Evolutionary conservation across 2,797 vertebrate genomes (phyloP), one percentile per base, ranked within the genome.

Genomic region (Orientallactaga sibirica): DNA sequence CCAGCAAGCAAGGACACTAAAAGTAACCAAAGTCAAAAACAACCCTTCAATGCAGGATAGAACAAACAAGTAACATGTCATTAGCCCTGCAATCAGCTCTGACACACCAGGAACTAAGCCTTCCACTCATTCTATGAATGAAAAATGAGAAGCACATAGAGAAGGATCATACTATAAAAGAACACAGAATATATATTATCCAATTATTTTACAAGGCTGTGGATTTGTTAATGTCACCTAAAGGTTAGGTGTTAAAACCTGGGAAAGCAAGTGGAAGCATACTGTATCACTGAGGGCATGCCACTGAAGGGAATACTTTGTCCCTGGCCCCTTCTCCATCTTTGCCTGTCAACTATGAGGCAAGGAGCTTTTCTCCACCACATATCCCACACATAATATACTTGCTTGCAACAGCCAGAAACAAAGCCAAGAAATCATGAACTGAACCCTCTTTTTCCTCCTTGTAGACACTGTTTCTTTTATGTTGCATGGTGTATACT

Each of bases 11-110:
- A 55, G 9, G 27, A 73, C 48, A 19, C 58, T 67, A 68, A 84
- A 88, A 85, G 43, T 62, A 73, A 94, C 41, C 29, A 75, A 67
- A 37, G 22, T 90, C 29, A 75, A 87, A 78, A 92, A 75, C 9
- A 89, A 55, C 7, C 15, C 20, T 81, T 90, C 27, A 41, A 82
- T 27, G 55, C 64, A 78, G n/a, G 25, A 78, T 2, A 81, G 12
- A 41, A 92, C 37, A 88, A 73, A 87, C 16, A 87, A 84, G 58
- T 88, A 90, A 86, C 11, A 83, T 25, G 12, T 90, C 61, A 89
- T 20, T 78, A 83, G 66, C 7, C 67, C 58, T 78, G 16, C 55
- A 58, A 58, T 16, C 41, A 88, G 58, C 4, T 80, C 77, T 90
- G 77, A 58, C 18, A 77, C 5, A 89, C 4, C 24, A 70, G 41